phyloP scores from a whole-genome alignment of 2,797 vertebrate genomes.

The Chelonia mydas region DNA sequence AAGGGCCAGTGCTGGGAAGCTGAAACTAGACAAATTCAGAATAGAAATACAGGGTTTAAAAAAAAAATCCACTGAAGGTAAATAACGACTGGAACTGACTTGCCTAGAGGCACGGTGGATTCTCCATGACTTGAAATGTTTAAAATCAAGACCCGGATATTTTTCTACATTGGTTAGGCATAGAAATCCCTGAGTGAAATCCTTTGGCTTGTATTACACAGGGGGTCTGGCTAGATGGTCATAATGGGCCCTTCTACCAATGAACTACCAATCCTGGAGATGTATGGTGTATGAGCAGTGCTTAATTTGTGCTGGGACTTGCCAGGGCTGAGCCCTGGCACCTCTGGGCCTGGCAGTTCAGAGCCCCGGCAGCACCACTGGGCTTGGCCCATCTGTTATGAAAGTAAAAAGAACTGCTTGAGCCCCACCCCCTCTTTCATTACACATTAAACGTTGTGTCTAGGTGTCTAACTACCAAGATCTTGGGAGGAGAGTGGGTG shows the following conservation, averaged over 20 bases:
- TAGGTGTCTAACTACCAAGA: neutral
- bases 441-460: rapidly evolving
- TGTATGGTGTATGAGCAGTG: too few species aligned
- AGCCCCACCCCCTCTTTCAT: too few species aligned
- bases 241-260: neutral
- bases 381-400: too few species aligned
- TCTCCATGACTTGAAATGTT: neutral
- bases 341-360: too few species aligned
- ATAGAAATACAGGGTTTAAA: neutral
- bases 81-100: neutral
- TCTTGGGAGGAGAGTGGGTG: neutral
- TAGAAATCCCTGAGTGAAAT: neutral
- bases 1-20: neutral
- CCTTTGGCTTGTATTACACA: neutral
- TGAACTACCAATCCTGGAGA: neutral
- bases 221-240: neutral
- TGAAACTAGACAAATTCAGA: neutral
- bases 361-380: too few species aligned
- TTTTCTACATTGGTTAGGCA: neutral
- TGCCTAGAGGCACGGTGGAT: neutral
- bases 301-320: too few species aligned
- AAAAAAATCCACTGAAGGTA: neutral
- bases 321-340: too few species aligned
- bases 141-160: neutral
- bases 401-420: too few species aligned